phyloP scores from a whole-genome alignment of 2,113 vertebrate genomes.

The Aviceda subcristata region DNA sequence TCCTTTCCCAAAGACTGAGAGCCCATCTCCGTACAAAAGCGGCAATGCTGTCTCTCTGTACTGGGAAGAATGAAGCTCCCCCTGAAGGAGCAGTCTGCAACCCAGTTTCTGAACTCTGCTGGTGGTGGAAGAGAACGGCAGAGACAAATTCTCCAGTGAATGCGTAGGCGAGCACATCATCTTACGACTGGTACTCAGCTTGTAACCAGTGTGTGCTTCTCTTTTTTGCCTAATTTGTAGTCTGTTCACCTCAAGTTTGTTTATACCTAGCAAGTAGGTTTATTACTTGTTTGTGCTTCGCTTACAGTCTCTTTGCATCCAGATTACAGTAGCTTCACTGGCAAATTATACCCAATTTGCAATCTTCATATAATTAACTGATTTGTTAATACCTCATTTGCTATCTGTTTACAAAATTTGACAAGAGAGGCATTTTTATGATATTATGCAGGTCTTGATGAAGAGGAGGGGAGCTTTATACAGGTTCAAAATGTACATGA shows the following conservation, averaged over 20 bases:
- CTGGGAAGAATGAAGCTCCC: background rate
- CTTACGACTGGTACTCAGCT: background rate
- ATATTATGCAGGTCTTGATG: background rate
- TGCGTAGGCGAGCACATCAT: fast-evolving
- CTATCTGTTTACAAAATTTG: background rate
- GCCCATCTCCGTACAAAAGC: background rate
- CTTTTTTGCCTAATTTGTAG: background rate
- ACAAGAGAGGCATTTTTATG: background rate
- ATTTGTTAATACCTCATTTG: background rate
- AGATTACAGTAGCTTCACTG: background rate
- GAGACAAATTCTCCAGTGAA: background rate
- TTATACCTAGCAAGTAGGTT: background rate
- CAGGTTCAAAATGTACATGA: background rate
- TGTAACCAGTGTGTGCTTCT: background rate
- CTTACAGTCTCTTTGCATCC: conserved; percentile 15
- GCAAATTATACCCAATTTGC: background rate
- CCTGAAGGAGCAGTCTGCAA: background rate
- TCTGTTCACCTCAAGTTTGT: background rate
- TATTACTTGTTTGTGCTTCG: background rate
- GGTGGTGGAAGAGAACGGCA: background rate
- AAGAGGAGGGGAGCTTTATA: background rate
- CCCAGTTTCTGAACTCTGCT: background rate
- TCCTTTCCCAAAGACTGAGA: background rate
- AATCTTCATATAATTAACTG: conserved; percentile 2
- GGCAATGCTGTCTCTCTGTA: background rate